phyloP scores from a whole-genome alignment of 2,888 invertebrate species.

The Harpalus rubripes region DNA sequence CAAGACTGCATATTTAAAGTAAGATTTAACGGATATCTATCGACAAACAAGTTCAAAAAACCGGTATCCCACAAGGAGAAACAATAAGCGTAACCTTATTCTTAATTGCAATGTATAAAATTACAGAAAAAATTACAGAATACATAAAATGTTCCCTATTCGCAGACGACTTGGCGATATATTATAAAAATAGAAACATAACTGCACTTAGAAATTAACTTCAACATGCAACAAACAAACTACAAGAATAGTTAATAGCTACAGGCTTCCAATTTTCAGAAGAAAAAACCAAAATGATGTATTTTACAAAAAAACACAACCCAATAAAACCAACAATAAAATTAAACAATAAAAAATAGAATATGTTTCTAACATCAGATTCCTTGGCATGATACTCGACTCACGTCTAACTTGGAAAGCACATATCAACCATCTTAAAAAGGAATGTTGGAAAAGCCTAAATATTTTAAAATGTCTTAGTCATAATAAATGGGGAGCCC shows the following conservation, averaged over 20 bases:
- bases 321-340: slow-evolving; percentile 11
- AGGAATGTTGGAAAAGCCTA: no score
- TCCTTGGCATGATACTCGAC: no score
- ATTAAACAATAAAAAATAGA: not conserved
- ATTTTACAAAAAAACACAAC: not conserved
- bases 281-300: slow-evolving; percentile 9
- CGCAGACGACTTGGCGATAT: slow-evolving; percentile 13
- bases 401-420: no score
- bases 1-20: not conserved
- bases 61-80: not conserved
- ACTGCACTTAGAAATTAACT: slow-evolving; percentile 18
- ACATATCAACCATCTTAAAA: no score
- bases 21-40: not conserved
- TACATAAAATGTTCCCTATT: not conserved
- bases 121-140: not conserved
- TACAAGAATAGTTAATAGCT: not conserved
- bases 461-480: no score
- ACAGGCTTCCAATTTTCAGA: slow-evolving; percentile 15
- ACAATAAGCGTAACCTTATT: not conserved
- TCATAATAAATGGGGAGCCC: not conserved
- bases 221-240: not conserved
- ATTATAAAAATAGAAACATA: no score
- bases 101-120: slow-evolving; percentile 31
- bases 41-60: not conserved
- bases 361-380: not conserved